Base-by-base conservation (phyloP, 2,888 invertebrate species). In the Drosophila niveifrons region DNA sequence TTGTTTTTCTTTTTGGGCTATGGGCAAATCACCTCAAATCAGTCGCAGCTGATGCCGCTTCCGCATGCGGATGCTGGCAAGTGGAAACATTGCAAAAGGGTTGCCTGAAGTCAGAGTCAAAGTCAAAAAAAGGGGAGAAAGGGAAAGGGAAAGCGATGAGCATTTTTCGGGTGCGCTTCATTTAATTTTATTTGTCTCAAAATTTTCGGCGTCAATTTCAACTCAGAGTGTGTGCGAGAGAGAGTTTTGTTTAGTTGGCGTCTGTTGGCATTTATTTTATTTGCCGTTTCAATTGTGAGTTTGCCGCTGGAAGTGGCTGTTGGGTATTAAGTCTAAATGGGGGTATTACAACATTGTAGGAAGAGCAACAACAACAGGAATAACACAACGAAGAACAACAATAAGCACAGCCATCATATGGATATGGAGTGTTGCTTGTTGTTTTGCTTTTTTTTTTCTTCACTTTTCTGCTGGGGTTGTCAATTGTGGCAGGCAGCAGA, bases 131-230 rank as follows among this genome's bases (percentile, higher is more conserved):
- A n/a, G n/a, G n/a, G n/a, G n/a, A n/a, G n/a, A n/a, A n/a, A n/a
- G n/a, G n/a, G n/a, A n/a, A n/a, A n/a, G n/a, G n/a, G n/a, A n/a
- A n/a, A 9, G 39, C 48, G 55, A 41, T 74, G 58, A 53, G 15
- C 23, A 51, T 75, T 78, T 55, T 84, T 73, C 57, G 63, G 47
- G 43, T 50, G 80, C 82, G 90, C 89, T 83, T 89, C 90, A 90
- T 88, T 89, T 85, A 89, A 88, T 90, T 90, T 90, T 84, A 89
- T 90, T 88, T 85, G 73, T 65, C 77, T 80, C 72, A 78, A 78
- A 68, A 72, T 64, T 72, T 79, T 79, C 75, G 71, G 75, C 64
- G 74, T 83, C 87, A 86, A 80, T 80, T 88, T 78, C 61, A 46
- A 51, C 41, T 67, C 34, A 46, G 31, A 50, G 55, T 39, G 17